phyloP scores from a whole-genome alignment of 2,888 invertebrate genomes.

The Rotaria magnacalcarata region DNA sequence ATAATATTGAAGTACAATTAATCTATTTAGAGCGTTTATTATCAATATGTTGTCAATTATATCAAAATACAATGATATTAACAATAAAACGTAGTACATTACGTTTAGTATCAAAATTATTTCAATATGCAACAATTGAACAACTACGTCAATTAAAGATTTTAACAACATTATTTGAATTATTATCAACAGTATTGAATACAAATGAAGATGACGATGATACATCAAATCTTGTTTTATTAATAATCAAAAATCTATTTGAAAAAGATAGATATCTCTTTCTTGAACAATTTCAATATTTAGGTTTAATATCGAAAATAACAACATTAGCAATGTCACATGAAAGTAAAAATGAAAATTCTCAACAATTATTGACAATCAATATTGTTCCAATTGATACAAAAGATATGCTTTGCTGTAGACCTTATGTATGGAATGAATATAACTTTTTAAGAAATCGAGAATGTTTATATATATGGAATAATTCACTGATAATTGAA shows the following conservation, averaged over 20 bases:
- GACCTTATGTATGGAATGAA: constrained; percentile 92
- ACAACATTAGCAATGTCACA: constrained; percentile 28
- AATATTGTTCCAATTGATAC: not conserved
- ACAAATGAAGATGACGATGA: constrained; percentile 27
- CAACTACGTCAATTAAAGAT: not conserved
- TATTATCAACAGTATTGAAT: constrained; percentile 1
- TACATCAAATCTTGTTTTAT: constrained; percentile 27
- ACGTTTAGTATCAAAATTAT: constrained; percentile 36
- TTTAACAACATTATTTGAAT: constrained; percentile 6
- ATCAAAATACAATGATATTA: constrained; percentile 56
- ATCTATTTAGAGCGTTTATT: constrained; percentile 79
- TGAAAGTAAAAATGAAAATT: not conserved
- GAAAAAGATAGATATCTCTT: not conserved
- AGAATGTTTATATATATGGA: constrained; percentile 97
- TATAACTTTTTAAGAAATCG: constrained; percentile 91
- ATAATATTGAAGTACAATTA: constrained; percentile 93
- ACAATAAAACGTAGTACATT: constrained; percentile 53
- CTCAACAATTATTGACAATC: not conserved
- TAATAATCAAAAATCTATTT: constrained; percentile 14
- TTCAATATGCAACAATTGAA: not conserved
- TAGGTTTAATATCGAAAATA: constrained; percentile 34
- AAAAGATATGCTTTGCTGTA: constrained; percentile 65
- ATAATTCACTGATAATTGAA: constrained; percentile 89
- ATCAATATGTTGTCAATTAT: constrained; percentile 79
- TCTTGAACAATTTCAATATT: constrained; percentile 36